Evolutionary conservation across 1,140 invertebrate species (phyloP), one percentile per base, ranked within the genome.

Genomic region (Drosophila nigrodunni): DNA sequence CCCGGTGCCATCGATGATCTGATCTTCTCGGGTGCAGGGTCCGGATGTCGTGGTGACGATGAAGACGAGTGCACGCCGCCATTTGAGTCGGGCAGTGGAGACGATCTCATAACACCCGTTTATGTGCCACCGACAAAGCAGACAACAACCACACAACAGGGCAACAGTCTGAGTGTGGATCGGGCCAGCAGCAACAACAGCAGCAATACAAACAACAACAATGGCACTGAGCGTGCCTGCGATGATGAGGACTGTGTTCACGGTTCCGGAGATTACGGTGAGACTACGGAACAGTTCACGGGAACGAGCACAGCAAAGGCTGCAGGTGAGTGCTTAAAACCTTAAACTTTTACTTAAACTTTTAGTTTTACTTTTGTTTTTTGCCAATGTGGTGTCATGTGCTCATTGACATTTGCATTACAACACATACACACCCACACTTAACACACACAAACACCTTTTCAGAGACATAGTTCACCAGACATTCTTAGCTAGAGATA

Each of bases 61-160:
- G 97, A 98, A 91, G 96, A 96, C 79, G 96, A 97, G 90, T 97
- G 97, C 80, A 96, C 96, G 34, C 96, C 97, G 7, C 94, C 96
- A 43, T 96, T 96, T 55, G 96, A 97, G 78, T 95, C 95, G 11
- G 96, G 96, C 41, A 96, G 96, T 58, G 96, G 96, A 83, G 97
- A 98, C 91, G 97, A 98, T 90, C 94, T 98, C 11, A 98, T 98
- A 58, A 98, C 97, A 0, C 97, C 97, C 0, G 97, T 98, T 0
- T 98, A 98, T 93, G 96, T 97, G 10, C 96, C 97, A 15, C 95
- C 96, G 4, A 97, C 97, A 21, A 94, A 95, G 73, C 94, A 95
- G 65, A 95, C 96, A 15, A 94, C 95, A 11, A 94, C 87, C 92
- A 67, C 94, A 93, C 49, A 95, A 94, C 78, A 86, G 92, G 58